These are phyloP conservation scores for Amazona guildingii DNA, from an alignment of 2,113 vertebrate species.

Conservation along the genomic window DNA sequence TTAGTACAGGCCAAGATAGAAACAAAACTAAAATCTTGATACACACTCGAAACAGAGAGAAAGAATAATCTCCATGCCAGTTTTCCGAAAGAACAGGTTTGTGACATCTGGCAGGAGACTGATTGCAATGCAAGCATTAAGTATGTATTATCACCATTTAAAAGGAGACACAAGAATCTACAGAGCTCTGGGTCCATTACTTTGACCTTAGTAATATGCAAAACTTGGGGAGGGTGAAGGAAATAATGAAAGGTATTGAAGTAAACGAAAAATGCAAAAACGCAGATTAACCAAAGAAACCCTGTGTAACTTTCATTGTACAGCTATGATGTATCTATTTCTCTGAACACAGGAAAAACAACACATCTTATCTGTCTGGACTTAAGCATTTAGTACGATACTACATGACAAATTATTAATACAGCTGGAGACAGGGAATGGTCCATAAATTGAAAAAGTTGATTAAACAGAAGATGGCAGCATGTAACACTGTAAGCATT, in stretches of 20 bases:
- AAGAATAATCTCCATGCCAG: not conserved
- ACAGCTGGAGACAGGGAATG: not conserved
- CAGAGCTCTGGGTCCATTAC: not conserved
- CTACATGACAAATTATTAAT: not conserved
- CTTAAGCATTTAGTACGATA: not conserved
- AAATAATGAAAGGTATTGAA: not conserved
- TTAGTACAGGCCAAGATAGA: not conserved
- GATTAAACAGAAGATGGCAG: constrained; percentile 17
- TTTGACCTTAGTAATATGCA: not conserved
- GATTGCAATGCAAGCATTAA: not conserved
- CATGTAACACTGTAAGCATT: not conserved
- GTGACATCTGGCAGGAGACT: not conserved
- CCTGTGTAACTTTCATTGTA: not conserved
- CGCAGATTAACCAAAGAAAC: not conserved
- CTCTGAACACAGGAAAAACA: not conserved
- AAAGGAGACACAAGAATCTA: not conserved
- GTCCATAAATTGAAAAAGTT: not conserved
- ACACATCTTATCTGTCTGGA: not conserved
- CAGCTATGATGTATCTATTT: not conserved
- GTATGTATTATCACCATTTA: not conserved
- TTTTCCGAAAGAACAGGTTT: not conserved
- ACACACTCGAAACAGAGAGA: not conserved
- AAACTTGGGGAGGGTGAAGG: not conserved
- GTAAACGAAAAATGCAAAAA: not conserved
- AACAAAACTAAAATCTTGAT: not conserved